Percentiles rank a stretch among this genome's conserved stretches.
Evolutionary conservation across 2,113 vertebrate species (phyloP).

Genomic region (Tetrax tetrax): DNA sequence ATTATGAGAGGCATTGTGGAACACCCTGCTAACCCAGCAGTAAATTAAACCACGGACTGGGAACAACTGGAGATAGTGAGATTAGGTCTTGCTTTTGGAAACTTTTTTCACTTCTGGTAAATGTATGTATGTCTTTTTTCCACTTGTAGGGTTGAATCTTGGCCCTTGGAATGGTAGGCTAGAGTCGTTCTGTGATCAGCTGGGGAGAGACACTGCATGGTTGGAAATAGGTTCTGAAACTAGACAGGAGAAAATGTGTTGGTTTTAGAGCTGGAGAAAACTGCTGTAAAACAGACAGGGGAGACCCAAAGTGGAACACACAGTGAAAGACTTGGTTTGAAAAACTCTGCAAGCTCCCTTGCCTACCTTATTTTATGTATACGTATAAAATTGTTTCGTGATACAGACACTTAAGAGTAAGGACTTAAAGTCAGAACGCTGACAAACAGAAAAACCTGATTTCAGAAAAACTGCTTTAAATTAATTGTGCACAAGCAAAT

Average conservation of each 20-base stretch:
- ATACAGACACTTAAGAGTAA: neutral
- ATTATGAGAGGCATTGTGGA: constrained; percentile 60
- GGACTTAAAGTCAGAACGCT: neutral
- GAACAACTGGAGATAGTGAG: constrained; percentile 50
- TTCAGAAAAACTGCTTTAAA: neutral
- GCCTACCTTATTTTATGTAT: neutral
- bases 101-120: neutral
- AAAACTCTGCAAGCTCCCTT: neutral
- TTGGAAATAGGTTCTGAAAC: neutral
- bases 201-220: neutral
- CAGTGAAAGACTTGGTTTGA: neutral
- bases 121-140: neutral
- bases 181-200: neutral
- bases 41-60: constrained; percentile 61
- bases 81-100: constrained; percentile 15
- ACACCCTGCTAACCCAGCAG: constrained; percentile 65
- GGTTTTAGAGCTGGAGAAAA: neutral
- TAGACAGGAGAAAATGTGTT: neutral
- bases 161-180: neutral
- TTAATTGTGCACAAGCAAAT: neutral
- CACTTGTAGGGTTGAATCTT: neutral
- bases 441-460: neutral
- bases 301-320: neutral
- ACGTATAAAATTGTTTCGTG: neutral
- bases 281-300: neutral